Evolutionary conservation across 1,140 invertebrate genomes (phyloP).

Genomic region (Octopus sinensis): DNA sequence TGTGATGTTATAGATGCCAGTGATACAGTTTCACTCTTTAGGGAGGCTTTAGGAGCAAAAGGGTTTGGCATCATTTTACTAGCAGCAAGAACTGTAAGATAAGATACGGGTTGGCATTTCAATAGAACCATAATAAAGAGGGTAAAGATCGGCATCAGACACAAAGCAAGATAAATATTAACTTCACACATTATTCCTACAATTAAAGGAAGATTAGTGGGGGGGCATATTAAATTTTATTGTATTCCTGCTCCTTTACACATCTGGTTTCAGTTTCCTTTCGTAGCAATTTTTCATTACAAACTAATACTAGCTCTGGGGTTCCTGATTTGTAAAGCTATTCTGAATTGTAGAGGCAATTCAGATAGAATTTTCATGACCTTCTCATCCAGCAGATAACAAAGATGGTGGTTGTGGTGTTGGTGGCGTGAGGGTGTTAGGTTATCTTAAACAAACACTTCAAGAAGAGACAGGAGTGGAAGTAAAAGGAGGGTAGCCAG

Average conservation of each 20-base stretch:
- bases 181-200: background rate
- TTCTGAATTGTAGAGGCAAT: too few relatives aligned
- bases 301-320: too few relatives aligned
- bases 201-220: background rate
- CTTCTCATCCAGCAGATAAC: too few relatives aligned
- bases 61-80: conserved; percentile 10
- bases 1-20: conserved; percentile 1
- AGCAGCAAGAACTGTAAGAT: background rate
- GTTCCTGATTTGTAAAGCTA: too few relatives aligned
- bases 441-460: too few relatives aligned
- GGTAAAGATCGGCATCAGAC: background rate
- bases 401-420: too few relatives aligned
- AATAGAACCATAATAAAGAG: background rate
- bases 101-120: background rate
- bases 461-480: too few relatives aligned
- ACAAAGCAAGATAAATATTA: background rate
- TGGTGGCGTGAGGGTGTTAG: too few relatives aligned
- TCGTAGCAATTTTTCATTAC: too few relatives aligned
- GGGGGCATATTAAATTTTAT: background rate
- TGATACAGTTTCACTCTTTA: conserved; percentile 9
- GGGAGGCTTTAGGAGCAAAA: background rate
- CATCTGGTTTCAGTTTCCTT: background rate
- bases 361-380: too few relatives aligned
- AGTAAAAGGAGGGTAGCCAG: too few relatives aligned
- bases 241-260: background rate